Evolutionary conservation across 92 coral and sea anemone species (phyloP), one percentile per base, ranked within the genome.

Genomic region (Nematostella vectensis): DNA sequence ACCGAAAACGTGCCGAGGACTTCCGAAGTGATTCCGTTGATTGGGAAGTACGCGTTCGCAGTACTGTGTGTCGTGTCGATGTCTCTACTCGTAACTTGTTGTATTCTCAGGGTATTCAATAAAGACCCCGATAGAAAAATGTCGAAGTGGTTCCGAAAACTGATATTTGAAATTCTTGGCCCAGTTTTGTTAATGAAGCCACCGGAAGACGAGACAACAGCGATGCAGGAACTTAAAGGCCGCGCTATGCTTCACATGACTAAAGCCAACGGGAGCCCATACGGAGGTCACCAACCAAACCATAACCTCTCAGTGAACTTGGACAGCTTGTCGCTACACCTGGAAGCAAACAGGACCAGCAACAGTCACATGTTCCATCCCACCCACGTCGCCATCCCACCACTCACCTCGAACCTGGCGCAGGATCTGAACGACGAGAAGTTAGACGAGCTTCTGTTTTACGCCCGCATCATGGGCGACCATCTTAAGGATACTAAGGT

Each of bases 1-100:
- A 93, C 95, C 16, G 99, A 93, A 20, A 93, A 88, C 38, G 95
- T 93, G 18, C 99, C 99, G 13, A 74, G 96, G 29, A 93, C 99
- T 1, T 93, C 99, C 2, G 86, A 82, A 61, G 87, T 88, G 39
- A 93, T 83, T 40, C 99, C 99, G 8, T 70, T 93, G 54, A 79
- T 93, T 3, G 99, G 96, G 6, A 93, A 93, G 43, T 93, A 93
- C 79, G 81, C 95, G 27, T 84, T 93, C 31, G 80, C 79, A 1
- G 93, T 93, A 25, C 73, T 93, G 56, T 68, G 81, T 25, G 86
- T 88, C 48, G 95, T 93, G 11, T 71, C 93, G 3, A 42, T 77
- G 26, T 77, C 96, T 1, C 70, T 84, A 13, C 48, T 89, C 0
- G 74, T 83, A 54, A 89, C 95, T 28, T 89, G 97, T 55, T 66